Evolutionary conservation across 2,888 invertebrate genomes (phyloP).

Genomic region (Lutraria lutraria): DNA sequence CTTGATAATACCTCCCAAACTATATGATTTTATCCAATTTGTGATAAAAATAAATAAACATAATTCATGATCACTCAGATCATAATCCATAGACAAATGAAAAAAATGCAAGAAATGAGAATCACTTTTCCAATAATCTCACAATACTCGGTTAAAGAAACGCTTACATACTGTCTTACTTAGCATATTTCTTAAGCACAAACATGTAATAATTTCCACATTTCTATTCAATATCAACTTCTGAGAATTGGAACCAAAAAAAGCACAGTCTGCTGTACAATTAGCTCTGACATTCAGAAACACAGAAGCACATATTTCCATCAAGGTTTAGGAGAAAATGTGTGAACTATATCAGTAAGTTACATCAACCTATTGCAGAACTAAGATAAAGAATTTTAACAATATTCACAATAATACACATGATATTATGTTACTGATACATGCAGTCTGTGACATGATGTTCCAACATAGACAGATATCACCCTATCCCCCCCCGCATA

Average conservation of each 20-base stretch:
- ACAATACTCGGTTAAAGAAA: not conserved
- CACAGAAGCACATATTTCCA: not conserved
- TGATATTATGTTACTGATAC: not conserved
- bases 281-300: not conserved
- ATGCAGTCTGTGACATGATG: not conserved
- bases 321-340: not conserved
- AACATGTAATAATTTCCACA: not conserved
- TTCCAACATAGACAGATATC: not conserved
- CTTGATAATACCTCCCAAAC: too few species aligned
- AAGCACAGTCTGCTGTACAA: not conserved
- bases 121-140: too few species aligned
- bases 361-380: slow-evolving; percentile 17
- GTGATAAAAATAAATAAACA: too few species aligned
- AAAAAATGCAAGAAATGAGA: too few species aligned
- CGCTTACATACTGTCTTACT: not conserved
- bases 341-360: not conserved
- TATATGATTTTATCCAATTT: too few species aligned
- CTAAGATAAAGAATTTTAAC: not conserved
- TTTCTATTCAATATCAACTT: slow-evolving; percentile 6
- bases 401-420: not conserved
- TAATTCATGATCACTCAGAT: too few species aligned
- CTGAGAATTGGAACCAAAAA: slow-evolving; percentile 1
- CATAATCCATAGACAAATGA: too few species aligned
- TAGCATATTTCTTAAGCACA: not conserved
- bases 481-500: not conserved